Conservation (phyloP, 2,797 vertebrate genomes). For the Tarsius wallacei region DNA sequence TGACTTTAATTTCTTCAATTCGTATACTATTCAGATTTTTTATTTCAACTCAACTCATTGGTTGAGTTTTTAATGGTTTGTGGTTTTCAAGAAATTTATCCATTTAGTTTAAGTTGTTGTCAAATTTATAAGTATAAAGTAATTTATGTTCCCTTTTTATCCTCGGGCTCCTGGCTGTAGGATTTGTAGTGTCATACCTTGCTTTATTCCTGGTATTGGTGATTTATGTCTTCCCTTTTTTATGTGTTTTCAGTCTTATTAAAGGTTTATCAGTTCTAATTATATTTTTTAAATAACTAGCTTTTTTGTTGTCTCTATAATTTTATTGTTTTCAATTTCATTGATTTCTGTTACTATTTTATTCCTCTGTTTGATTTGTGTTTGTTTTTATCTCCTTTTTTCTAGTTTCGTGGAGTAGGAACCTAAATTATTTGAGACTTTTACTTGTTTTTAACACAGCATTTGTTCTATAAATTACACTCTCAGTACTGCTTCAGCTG, state of each 20-base stretch:
- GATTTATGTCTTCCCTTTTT: constrained; percentile 8
- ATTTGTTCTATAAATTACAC: constrained; percentile 6
- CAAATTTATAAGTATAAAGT: neutral
- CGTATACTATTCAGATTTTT: neutral
- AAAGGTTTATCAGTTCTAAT: neutral
- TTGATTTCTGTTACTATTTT: neutral
- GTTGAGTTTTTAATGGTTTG: neutral
- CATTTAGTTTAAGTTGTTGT: neutral
- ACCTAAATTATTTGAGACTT: constrained; percentile 8
- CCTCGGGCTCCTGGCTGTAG: neutral
- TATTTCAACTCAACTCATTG: neutral
- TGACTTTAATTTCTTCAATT: neutral
- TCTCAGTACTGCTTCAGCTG: neutral
- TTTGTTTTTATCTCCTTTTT: constrained; percentile 58
- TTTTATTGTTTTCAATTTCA: neutral
- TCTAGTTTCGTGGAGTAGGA: neutral
- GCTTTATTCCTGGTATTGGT: neutral
- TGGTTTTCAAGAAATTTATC: neutral
- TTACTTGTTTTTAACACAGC: neutral
- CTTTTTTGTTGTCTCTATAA: constrained; percentile 16
- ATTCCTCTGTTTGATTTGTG: neutral
- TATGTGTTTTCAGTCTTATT: neutral
- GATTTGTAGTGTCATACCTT: neutral
- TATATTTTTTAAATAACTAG: neutral
- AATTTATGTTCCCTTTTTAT: neutral